phyloP scores from a whole-genome alignment of 2,888 invertebrate species.

The Julus scanicus region DNA sequence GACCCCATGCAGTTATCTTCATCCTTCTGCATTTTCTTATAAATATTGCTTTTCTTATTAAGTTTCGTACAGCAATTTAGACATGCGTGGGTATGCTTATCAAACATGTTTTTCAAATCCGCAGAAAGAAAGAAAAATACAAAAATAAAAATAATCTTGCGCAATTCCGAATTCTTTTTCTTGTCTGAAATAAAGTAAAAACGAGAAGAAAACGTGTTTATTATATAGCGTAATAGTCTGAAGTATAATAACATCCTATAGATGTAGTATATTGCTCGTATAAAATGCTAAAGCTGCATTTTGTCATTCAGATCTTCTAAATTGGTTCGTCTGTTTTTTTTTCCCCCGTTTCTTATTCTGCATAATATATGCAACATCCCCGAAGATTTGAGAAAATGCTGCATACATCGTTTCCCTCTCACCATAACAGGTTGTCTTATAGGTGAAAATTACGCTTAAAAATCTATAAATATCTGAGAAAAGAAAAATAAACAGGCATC shows the following conservation, averaged over 20 bases:
- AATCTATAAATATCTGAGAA: constrained; percentile 39
- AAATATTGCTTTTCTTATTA: too few relatives aligned
- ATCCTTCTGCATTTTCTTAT: too few relatives aligned
- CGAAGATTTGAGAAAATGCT: neutral
- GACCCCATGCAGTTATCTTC: too few relatives aligned
- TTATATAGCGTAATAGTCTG: neutral
- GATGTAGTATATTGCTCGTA: neutral
- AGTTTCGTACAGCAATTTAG: too few relatives aligned
- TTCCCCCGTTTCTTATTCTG: neutral
- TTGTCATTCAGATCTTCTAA: constrained; percentile 12
- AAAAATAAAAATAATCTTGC: neutral
- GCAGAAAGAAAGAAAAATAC: neutral
- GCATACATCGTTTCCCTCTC: neutral
- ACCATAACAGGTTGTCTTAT: constrained; percentile 2
- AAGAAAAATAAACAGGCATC: constrained; percentile 36
- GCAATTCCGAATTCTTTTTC: neutral
- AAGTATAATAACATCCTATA: neutral
- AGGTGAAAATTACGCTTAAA: constrained; percentile 30
- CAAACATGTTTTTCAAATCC: too few relatives aligned
- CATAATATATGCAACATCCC: constrained; percentile 6
- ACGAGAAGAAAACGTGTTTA: constrained; percentile 16
- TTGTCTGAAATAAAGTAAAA: neutral
- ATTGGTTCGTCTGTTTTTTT: neutral
- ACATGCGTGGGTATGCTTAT: too few relatives aligned
- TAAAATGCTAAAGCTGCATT: neutral